Percentiles rank a stretch among this genome's conserved stretches.
phyloP scores from a whole-genome alignment of 2,113 vertebrate species.

The Campylorhamphus procurvoides region DNA sequence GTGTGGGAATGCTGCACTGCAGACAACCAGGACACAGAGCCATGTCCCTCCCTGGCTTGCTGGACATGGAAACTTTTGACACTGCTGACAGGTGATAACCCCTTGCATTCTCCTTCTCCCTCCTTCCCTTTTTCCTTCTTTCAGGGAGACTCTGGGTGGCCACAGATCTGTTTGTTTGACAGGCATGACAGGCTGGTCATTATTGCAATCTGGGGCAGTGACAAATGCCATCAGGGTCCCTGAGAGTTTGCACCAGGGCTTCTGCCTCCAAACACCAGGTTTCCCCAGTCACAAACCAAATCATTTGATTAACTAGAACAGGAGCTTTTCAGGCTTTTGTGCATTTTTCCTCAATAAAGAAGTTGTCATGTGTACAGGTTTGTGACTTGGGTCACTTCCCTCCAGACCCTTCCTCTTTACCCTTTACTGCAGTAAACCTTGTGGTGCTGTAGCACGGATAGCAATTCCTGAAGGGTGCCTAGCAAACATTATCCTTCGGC shows the following conservation, averaged over 20 bases:
- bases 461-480: not conserved
- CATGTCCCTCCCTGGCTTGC: not conserved
- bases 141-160: constrained; percentile 1
- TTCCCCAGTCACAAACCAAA: not conserved
- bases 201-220: not conserved
- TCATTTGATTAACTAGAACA: not conserved
- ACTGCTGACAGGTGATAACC: not conserved
- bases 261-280: constrained; percentile 10
- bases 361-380: not conserved
- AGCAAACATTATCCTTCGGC: not conserved
- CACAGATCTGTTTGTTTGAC: not conserved
- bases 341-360: not conserved
- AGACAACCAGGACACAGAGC: not conserved
- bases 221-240: not conserved
- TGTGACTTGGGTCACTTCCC: not conserved
- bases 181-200: not conserved
- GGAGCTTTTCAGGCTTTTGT: not conserved
- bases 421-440: not conserved
- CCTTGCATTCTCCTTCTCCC: not conserved
- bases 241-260: not conserved
- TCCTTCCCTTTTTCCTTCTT: not conserved
- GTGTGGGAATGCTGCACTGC: not conserved
- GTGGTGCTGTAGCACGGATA: not conserved
- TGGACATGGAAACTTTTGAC: not conserved
- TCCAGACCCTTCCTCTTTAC: not conserved